Evolutionary conservation across 1,140 invertebrate species (phyloP).

Genomic region (Drosophila repletoides): DNA sequence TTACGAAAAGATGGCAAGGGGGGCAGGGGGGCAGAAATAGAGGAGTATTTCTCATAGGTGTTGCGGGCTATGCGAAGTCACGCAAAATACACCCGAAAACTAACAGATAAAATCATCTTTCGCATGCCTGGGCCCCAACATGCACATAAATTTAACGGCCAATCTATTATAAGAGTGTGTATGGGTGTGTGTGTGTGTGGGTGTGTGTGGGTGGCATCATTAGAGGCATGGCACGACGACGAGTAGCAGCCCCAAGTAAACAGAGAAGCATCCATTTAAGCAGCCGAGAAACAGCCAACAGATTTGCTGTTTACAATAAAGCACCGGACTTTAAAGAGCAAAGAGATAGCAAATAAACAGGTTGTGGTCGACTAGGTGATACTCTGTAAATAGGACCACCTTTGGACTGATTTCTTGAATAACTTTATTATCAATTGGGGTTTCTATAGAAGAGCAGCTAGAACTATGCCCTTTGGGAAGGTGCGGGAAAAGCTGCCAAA

Average conservation of each 20-base stretch:
- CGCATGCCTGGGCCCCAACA: slow-evolving; percentile 40
- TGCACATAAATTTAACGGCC: slow-evolving; percentile 62
- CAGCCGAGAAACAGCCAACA: slow-evolving; percentile 28
- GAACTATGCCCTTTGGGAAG: too few relatives aligned
- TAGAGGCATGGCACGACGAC: slow-evolving; percentile 5
- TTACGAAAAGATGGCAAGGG: neutral
- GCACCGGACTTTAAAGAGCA: slow-evolving; percentile 16
- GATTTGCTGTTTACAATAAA: slow-evolving; percentile 14
- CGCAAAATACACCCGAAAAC: slow-evolving; percentile 16
- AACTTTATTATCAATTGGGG: too few relatives aligned
- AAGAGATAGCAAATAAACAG: too few relatives aligned
- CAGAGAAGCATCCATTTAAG: slow-evolving; percentile 28
- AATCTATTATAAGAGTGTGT: slow-evolving; percentile 47
- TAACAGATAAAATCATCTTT: slow-evolving; percentile 35
- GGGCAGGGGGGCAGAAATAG: too few relatives aligned
- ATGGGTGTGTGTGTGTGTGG: slow-evolving; percentile 5
- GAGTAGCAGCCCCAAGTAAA: slow-evolving; percentile 48
- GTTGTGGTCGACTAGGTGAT: too few relatives aligned
- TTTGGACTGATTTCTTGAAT: too few relatives aligned
- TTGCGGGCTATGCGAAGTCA: slow-evolving; percentile 22
- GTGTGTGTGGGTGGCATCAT: slow-evolving; percentile 21
- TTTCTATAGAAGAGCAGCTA: too few relatives aligned
- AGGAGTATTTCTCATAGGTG: neutral
- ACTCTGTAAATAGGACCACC: too few relatives aligned
- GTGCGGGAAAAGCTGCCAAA: too few relatives aligned